Percentiles rank a stretch among this genome's conserved stretches.
These are phyloP conservation scores for Centrocercus urophasianus DNA, from an alignment of 2,113 vertebrate genomes.

Conservation along the genomic window DNA sequence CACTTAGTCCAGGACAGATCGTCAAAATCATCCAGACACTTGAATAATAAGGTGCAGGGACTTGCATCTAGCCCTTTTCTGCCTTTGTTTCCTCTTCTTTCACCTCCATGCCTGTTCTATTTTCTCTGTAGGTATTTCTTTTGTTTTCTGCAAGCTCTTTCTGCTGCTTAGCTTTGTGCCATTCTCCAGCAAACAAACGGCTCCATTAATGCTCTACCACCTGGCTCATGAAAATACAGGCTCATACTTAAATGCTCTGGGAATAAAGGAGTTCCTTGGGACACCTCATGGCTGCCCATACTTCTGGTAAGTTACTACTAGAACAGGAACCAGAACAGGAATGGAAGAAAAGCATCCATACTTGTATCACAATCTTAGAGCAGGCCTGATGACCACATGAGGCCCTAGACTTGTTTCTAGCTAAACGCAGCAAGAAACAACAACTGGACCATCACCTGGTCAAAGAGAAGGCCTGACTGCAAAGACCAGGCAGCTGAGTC, in stretches of 20 bases:
- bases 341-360: not conserved
- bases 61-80: not conserved
- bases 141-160: not conserved
- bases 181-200: not conserved
- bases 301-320: not conserved
- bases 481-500: not conserved
- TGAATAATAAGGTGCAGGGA: not conserved
- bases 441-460: accelerated
- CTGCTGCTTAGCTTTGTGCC: not conserved
- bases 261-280: not conserved
- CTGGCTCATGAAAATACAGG: not conserved
- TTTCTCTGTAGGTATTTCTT: not conserved
- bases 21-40: not conserved
- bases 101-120: not conserved
- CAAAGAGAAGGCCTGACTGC: not conserved
- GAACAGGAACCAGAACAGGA: not conserved
- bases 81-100: not conserved
- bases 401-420: not conserved
- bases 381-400: too few species aligned
- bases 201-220: not conserved
- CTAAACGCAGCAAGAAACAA: not conserved
- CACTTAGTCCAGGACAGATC: not conserved
- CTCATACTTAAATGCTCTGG: not conserved
- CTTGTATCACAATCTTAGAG: too few species aligned
- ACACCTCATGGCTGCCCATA: not conserved